A percentile compares a stretch with the other conserved stretches of the same genome.
Evolutionary conservation across 2,113 vertebrate genomes (phyloP).

Genomic region (Equus przewalskii): DNA sequence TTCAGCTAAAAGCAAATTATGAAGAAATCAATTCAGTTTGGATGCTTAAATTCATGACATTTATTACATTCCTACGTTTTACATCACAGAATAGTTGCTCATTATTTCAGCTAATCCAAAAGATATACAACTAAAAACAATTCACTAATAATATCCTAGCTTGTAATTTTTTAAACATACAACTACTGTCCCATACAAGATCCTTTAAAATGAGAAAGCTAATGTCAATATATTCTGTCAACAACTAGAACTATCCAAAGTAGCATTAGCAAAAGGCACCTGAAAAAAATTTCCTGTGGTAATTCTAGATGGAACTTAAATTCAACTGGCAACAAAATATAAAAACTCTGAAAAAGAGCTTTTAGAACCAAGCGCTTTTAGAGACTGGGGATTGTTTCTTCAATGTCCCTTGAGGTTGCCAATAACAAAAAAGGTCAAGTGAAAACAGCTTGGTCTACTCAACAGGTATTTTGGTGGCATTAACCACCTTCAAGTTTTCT

Average conservation of each 20-base stretch:
- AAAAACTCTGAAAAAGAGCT: not conserved
- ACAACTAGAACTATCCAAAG: not conserved
- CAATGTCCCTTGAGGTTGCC: not conserved
- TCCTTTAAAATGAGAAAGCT: not conserved
- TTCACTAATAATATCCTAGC: not conserved
- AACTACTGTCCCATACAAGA: not conserved
- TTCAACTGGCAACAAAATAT: not conserved
- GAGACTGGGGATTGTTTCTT: not conserved
- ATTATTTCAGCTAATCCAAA: conserved; percentile 35
- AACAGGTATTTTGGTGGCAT: not conserved
- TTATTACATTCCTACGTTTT: not conserved
- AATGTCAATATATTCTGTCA: not conserved
- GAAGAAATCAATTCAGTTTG: not conserved
- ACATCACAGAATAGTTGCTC: not conserved
- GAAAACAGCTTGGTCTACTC: not conserved
- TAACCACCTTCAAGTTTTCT: not conserved
- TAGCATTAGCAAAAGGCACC: not conserved
- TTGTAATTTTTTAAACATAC: not conserved
- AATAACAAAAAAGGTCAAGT: not conserved
- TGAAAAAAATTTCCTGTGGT: not conserved
- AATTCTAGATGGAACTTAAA: not conserved
- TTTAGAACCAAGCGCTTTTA: not conserved
- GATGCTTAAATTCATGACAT: not conserved
- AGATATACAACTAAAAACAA: not conserved
- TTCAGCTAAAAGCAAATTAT: conserved; percentile 15